Base-by-base conservation (phyloP, 53 echinoderm and acorn worm genomes). In the Antedon mediterranea region DNA sequence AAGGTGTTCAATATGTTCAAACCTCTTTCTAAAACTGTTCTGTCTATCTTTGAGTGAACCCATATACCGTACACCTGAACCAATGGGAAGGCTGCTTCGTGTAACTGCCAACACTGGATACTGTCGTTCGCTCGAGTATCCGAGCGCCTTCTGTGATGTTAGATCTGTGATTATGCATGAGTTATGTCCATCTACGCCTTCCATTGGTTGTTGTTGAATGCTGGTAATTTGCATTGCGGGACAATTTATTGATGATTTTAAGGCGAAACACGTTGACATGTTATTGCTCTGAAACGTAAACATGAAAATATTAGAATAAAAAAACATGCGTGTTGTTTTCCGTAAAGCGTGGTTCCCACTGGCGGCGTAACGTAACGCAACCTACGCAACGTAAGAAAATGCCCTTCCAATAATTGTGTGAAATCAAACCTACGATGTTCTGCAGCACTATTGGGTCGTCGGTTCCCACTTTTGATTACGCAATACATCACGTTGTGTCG, bases 161-260 rank as follows among this genome's bases (percentile, higher is more conserved):
- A 57, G 57, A 2, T 57, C 57, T 57, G 23, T 57, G 7, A 37
- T 37, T 37, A 57, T 26, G 57, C 57, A 57, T 2, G 57, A 18
- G 11, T 57, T 57, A 57, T 23, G 23, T 6, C 57, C 20, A 18
- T 23, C 57, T 37, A 37, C 4, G 9, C 20, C 57, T 57, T 23
- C 23, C 23, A 26, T 18, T 2, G 23, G 9, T 57, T 13, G 57
- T 26, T 57, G 57, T 15, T 57, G 57, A 23, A 57, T 57, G 20
- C 23, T 57, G 84, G 98, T 97, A 32, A 82, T 43, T 23, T 75
- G 31, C 11, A 20, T 43, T 34, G 43, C 74, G 18, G 23, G 28
- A 43, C 30, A 81, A 76, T 34, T 75, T 29, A 29, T 28, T 4
- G 70, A 70, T 32, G 32, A 30, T 71, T 57, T n/a, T 30, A 30